Conservation (phyloP, 2,888 invertebrate genomes). For the Andrena hattorfiana region DNA sequence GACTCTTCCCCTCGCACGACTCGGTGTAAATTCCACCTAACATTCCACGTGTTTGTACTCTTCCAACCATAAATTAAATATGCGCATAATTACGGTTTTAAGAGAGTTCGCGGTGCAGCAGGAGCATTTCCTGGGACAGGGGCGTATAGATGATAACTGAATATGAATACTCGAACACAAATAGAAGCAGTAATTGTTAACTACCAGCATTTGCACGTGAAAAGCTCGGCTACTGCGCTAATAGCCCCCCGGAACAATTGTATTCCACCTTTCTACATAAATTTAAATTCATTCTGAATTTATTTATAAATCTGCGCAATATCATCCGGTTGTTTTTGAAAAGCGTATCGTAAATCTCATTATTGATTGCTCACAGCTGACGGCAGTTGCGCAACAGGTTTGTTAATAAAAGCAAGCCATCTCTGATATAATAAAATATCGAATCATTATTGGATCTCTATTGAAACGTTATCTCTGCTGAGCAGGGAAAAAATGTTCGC, state of each 20-base stretch:
- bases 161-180: conserved; percentile 27
- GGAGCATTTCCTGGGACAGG: neutral
- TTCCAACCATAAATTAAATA: conserved; percentile 21
- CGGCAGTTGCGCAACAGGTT: neutral
- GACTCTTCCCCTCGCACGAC: neutral
- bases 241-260: neutral
- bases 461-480: conserved; percentile 35
- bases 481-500: conserved; percentile 29
- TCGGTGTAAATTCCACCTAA: conserved; percentile 4
- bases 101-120: neutral
- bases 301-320: too few species aligned
- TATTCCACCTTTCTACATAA: neutral
- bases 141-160: neutral
- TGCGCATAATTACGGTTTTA: conserved; percentile 21
- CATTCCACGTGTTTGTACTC: neutral
- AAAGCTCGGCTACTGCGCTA: neutral
- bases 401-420: neutral
- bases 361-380: neutral
- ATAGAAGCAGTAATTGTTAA: conserved; percentile 14
- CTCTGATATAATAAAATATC: conserved; percentile 1
- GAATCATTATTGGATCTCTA: conserved; percentile 25
- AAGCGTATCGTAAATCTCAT: neutral
- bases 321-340: too few species aligned
- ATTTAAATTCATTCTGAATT: neutral
- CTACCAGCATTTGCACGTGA: conserved; percentile 20